phyloP scores from a whole-genome alignment of 2,797 vertebrate species.

The Peromyscus eremicus region DNA sequence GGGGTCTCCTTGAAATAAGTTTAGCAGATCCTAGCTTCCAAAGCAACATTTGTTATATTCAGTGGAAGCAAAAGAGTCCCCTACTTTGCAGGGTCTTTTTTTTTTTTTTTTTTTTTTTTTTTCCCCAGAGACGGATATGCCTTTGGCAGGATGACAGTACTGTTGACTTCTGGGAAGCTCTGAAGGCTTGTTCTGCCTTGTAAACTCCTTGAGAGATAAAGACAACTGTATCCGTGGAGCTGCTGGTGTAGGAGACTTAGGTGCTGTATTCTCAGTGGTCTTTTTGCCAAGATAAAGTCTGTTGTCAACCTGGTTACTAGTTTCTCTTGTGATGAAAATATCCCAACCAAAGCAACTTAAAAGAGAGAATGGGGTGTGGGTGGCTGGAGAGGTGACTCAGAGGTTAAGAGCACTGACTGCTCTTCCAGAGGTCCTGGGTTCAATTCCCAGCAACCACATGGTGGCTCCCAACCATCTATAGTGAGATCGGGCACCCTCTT shows the following conservation, averaged over 20 bases:
- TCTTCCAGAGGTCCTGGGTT: no score
- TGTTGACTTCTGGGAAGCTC: background rate
- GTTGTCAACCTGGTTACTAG: background rate
- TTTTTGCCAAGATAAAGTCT: background rate
- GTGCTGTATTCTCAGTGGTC: background rate
- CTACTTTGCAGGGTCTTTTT: background rate
- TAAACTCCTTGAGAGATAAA: background rate
- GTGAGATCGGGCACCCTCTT: no score
- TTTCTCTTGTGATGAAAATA: background rate
- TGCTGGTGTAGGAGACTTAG: background rate
- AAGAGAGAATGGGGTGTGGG: background rate
- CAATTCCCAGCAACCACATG: no score
- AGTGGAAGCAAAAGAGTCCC: background rate
- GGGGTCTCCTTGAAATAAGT: background rate
- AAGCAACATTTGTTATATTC: background rate
- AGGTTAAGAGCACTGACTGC: background rate
- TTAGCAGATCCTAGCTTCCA: background rate
- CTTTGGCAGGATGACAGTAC: accelerated
- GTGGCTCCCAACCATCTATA: no score
- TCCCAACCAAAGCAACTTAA: background rate
- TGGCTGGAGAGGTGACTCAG: background rate
- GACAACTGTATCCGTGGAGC: background rate
- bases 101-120: background rate
- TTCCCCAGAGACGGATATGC: accelerated
- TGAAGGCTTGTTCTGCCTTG: background rate